Evolutionary conservation across 2,888 invertebrate genomes (phyloP).

Genomic region (Campopleginae sp.): DNA sequence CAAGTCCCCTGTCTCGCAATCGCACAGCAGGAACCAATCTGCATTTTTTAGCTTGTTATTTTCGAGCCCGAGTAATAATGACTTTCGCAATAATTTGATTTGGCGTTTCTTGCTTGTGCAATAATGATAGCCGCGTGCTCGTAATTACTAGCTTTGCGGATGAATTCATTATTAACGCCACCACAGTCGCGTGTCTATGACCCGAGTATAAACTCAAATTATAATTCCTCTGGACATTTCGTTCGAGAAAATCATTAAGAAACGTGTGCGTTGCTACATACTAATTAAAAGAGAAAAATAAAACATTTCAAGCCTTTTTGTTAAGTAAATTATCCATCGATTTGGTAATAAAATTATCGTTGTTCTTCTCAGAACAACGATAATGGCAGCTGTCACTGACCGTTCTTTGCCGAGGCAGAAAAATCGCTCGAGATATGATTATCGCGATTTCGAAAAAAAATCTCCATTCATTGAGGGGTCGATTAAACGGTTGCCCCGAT

Average conservation of each 20-base stretch:
- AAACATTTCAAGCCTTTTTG: background rate
- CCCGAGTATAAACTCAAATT: conserved; percentile 10
- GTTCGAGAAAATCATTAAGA: background rate
- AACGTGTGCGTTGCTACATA: background rate
- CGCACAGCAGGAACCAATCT: conserved; percentile 33
- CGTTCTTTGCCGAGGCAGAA: background rate
- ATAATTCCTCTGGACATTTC: conserved; percentile 34
- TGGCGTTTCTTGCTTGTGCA: conserved; percentile 57
- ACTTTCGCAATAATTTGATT: conserved; percentile 69
- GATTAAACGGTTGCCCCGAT: background rate
- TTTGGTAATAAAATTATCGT: background rate
- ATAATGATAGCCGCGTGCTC: conserved; percentile 67
- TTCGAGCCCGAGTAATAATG: conserved; percentile 53
- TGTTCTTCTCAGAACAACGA: background rate
- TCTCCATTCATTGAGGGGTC: conserved; percentile 3
- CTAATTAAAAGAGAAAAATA: background rate
- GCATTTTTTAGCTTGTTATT: conserved; percentile 7
- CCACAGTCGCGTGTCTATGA: conserved; percentile 38
- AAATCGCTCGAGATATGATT: background rate
- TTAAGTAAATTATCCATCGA: background rate
- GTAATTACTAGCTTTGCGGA: conserved; percentile 63
- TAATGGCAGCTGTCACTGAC: background rate
- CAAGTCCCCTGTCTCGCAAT: conserved; percentile 36
- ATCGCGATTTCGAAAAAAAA: no score
- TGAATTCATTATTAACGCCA: conserved; percentile 62